Evolutionary conservation across 2,888 invertebrate species (phyloP), one percentile per base, ranked within the genome.

Genomic region (Parthenolecanium corni): DNA sequence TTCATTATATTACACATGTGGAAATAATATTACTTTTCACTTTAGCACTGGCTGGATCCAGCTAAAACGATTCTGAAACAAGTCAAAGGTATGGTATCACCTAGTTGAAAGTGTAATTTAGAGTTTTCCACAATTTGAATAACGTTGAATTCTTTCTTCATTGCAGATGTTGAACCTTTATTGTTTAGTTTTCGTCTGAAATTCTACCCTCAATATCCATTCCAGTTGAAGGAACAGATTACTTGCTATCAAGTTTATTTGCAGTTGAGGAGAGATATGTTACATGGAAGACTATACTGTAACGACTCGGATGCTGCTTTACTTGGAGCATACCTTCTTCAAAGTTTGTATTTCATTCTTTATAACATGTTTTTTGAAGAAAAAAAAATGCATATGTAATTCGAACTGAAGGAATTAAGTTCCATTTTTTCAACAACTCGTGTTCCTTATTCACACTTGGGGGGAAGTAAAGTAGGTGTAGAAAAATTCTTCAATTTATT

Each of bases 181-280:
- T 77, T 94, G 65, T 89, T 97, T 74, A 94, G 93, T 76, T 92
- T 97, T 75, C 88, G 96, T 67, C 91, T 96, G 67, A 96, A 96
- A 78, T 97, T 93, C 76, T 97, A 97, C 75, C 96, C 97, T 16
- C 89, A 90, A 64, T 93, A 96, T 76, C 95, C 96, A 16, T 81
- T 89, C 74, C 81, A 89, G 62, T 78, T 97, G 67, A 91, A 90
- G 74, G 96, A 95, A 74, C 90, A 95, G 75, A 86, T 92, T 67
- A 92, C 95, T 67, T 82, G 94, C 71, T 96, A 96, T 76, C 94
- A 95, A 76, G 82, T 94, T 71, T 93, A 90, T 74, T 80, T 91
- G 68, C 97, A 97, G 74, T 76, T 97, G 68, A 89, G 94, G 75
- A 79, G 96, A 71, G 97, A 97, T 76, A 80, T 97, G 66, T 81